Percentiles rank a stretch among this genome's conserved stretches.
Conservation (phyloP, 92 coral and sea anemone species). For the Zoanthus sansibaricus region DNA sequence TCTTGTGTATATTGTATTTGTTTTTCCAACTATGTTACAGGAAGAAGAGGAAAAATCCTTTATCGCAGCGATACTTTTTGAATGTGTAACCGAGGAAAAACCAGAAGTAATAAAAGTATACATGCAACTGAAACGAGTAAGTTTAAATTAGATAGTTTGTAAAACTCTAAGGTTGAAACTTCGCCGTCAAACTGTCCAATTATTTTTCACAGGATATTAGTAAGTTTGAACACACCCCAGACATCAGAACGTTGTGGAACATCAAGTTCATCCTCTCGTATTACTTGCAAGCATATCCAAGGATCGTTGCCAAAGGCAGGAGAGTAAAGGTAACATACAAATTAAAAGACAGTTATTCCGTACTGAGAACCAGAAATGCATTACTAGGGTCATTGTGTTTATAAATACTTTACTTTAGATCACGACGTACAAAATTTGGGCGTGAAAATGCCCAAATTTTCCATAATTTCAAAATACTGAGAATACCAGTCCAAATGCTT, state of each 20-base stretch:
- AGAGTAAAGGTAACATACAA: constrained; percentile 26
- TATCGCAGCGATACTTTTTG: constrained; percentile 83
- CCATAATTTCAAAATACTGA: no score
- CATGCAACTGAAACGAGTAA: constrained; percentile 85
- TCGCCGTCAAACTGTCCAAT: background rate
- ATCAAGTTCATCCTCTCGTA: constrained; percentile 75
- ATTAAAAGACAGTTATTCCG: no score
- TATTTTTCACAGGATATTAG: constrained; percentile 66
- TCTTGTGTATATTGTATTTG: background rate
- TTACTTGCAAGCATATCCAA: constrained; percentile 70
- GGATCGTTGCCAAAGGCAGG: constrained; percentile 34
- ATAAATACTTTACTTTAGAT: no score
- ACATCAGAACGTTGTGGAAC: constrained; percentile 78
- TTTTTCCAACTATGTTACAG: constrained; percentile 33
- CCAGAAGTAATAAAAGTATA: constrained; percentile 81
- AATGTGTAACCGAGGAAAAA: constrained; percentile 93
- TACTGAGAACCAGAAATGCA: background rate
- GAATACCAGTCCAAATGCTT: no score
- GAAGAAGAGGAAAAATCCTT: constrained; percentile 77
- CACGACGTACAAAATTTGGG: no score
- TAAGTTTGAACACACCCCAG: constrained; percentile 62
- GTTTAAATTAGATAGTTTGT: background rate
- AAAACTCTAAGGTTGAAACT: background rate
- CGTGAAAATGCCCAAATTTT: no score
- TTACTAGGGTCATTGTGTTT: background rate